Percentiles rank a stretch among this genome's conserved stretches.
phyloP scores from a whole-genome alignment of 2,113 vertebrate species.

The Genyomyrus donnyi region DNA sequence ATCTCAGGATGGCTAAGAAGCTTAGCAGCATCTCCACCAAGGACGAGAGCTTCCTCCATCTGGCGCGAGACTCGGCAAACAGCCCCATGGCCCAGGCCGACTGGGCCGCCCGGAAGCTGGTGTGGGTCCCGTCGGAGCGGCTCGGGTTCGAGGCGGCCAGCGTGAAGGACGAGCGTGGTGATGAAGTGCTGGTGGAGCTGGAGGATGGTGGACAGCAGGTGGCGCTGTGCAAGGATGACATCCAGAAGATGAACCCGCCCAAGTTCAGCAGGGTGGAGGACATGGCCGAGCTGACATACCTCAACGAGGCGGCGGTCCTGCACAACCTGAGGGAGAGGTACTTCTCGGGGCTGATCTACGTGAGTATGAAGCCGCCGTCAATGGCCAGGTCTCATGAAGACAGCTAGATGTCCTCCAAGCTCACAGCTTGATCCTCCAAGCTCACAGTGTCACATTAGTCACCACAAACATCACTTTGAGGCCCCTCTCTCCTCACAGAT shows the following conservation, averaged over 20 bases:
- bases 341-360: slow-evolving; percentile 95
- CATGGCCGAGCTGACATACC: slow-evolving; percentile 43
- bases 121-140: slow-evolving; percentile 89
- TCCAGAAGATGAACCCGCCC: neutral
- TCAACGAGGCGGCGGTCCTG: slow-evolving; percentile 91
- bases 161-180: slow-evolving; percentile 88
- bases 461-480: neutral
- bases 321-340: slow-evolving; percentile 94
- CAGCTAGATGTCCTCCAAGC: neutral
- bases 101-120: slow-evolving; percentile 85
- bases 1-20: slow-evolving; percentile 35
- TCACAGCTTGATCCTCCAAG: neutral
- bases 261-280: neutral
- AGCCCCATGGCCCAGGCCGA: slow-evolving; percentile 83
- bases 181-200: slow-evolving; percentile 82
- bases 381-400: neutral
- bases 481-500: neutral
- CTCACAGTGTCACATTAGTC: too few species aligned
- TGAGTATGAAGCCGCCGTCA: slow-evolving; percentile 56
- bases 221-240: slow-evolving; percentile 65
- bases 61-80: slow-evolving; percentile 78
- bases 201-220: slow-evolving; percentile 81
- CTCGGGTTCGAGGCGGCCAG: slow-evolving; percentile 88
- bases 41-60: slow-evolving; percentile 84
- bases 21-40: slow-evolving; percentile 51